phyloP scores from a whole-genome alignment of 2,888 invertebrate species.

The Drosophila phalerata region DNA sequence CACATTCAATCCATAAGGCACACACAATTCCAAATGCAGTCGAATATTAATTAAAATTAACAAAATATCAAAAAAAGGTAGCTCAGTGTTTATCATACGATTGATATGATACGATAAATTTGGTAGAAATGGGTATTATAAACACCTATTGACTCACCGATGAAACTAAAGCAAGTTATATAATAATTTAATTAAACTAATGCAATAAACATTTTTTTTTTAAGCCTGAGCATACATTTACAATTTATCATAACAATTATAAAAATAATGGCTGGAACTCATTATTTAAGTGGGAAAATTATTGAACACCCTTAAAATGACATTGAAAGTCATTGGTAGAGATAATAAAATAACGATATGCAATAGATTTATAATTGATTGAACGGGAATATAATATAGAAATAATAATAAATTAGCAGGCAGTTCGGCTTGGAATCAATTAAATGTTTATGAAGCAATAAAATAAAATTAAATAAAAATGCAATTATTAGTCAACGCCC shows the following conservation, averaged over 20 bases:
- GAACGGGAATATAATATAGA: background rate
- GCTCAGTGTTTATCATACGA: constrained; percentile 2
- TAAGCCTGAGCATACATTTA: too few species aligned
- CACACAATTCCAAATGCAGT: constrained; percentile 12
- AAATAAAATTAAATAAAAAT: constrained; percentile 57
- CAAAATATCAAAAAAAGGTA: background rate
- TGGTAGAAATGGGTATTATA: background rate
- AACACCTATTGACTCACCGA: too few species aligned
- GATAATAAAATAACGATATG: constrained; percentile 3
- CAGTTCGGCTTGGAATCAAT: constrained; percentile 25
- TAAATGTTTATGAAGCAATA: constrained; percentile 33
- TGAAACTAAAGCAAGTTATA: too few species aligned
- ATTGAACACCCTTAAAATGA: constrained; percentile 18
- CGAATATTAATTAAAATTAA: constrained; percentile 24
- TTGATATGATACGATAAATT: background rate
- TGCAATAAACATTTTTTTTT: too few species aligned
- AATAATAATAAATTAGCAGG: constrained; percentile 20
- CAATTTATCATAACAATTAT: background rate
- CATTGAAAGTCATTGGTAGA: constrained; percentile 3
- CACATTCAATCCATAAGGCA: constrained; percentile 21
- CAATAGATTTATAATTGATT: background rate
- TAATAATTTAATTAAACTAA: too few species aligned
- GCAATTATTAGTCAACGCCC: constrained; percentile 70
- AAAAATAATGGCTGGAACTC: background rate
- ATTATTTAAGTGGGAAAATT: background rate